Conservation (phyloP, 2,888 invertebrate genomes). For the Brenthis ino region DNA sequence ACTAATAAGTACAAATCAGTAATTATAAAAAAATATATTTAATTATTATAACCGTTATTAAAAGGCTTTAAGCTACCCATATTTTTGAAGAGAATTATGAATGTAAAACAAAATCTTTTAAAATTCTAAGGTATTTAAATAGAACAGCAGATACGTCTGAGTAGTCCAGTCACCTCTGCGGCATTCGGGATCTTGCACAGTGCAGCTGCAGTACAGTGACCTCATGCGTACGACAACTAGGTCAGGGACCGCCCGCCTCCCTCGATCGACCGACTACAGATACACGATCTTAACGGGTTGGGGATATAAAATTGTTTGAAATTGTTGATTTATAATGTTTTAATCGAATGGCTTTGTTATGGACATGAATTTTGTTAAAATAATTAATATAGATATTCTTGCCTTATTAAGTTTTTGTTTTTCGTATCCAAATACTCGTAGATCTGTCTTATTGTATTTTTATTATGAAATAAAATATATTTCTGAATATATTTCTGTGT, state of each 20-base stretch:
- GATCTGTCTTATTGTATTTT: too few relatives aligned
- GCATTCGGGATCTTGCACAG: conserved; percentile 59
- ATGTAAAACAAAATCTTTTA: background rate
- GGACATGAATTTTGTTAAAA: background rate
- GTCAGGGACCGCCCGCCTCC: conserved; percentile 66
- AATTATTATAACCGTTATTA: background rate
- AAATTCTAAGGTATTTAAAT: conserved; percentile 1
- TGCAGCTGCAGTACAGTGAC: conserved; percentile 81
- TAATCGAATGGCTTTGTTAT: background rate
- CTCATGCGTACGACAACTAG: conserved; percentile 73
- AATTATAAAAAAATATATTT: background rate
- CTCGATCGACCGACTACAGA: conserved; percentile 67
- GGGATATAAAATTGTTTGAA: conserved; percentile 20
- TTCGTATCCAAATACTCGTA: too few relatives aligned
- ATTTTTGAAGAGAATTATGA: too few relatives aligned
- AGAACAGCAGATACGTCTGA: conserved; percentile 15
- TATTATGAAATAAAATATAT: too few relatives aligned
- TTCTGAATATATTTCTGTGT: too few relatives aligned
- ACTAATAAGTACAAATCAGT: too few relatives aligned
- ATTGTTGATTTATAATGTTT: conserved; percentile 9
- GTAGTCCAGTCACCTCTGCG: conserved; percentile 72
- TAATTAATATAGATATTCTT: too few relatives aligned
- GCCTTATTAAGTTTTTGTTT: too few relatives aligned
- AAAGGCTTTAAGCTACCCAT: background rate
- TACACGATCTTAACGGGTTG: conserved; percentile 31